Percentiles rank a stretch among this genome's conserved stretches.
phyloP scores from a whole-genome alignment of 2,888 invertebrate genomes.

The Yponomeuta sedellus region DNA sequence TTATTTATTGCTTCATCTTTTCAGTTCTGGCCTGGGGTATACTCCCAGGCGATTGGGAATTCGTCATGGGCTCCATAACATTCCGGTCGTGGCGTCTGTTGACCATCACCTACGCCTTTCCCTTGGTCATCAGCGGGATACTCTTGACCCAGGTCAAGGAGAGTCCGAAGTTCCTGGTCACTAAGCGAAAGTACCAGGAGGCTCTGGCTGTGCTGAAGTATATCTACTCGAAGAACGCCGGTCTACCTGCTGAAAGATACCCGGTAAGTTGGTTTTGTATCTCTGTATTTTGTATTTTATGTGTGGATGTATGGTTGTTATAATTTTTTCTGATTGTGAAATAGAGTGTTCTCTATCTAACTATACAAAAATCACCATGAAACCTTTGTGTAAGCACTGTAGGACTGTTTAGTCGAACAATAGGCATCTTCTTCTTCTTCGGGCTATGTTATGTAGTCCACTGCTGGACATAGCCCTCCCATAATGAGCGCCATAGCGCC shows the following conservation, averaged over 20 bases:
- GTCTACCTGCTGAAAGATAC: constrained; percentile 39
- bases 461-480: no score
- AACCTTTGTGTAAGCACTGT: no score
- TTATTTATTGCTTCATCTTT: constrained; percentile 19
- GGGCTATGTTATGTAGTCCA: no score
- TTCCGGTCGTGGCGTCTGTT: constrained; percentile 85
- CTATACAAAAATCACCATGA: no score
- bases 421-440: no score
- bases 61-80: constrained; percentile 43
- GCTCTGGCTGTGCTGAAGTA: constrained; percentile 67
- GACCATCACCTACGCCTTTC: constrained; percentile 78
- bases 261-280: constrained; percentile 53
- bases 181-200: constrained; percentile 74
- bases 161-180: constrained; percentile 85
- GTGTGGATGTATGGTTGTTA: no score
- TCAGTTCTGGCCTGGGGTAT: constrained; percentile 81
- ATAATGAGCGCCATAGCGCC: no score
- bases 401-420: no score
- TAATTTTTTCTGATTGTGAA: no score
- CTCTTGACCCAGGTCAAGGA: constrained; percentile 76
- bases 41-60: constrained; percentile 70
- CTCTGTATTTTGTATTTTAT: no score
- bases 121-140: constrained; percentile 74
- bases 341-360: no score
- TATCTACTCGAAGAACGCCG: constrained; percentile 49